A percentile compares a stretch with the other conserved stretches of the same genome.
These are phyloP conservation scores for Cheilosia impressa DNA, from an alignment of 2,888 invertebrate species.

Conservation along the genomic window DNA sequence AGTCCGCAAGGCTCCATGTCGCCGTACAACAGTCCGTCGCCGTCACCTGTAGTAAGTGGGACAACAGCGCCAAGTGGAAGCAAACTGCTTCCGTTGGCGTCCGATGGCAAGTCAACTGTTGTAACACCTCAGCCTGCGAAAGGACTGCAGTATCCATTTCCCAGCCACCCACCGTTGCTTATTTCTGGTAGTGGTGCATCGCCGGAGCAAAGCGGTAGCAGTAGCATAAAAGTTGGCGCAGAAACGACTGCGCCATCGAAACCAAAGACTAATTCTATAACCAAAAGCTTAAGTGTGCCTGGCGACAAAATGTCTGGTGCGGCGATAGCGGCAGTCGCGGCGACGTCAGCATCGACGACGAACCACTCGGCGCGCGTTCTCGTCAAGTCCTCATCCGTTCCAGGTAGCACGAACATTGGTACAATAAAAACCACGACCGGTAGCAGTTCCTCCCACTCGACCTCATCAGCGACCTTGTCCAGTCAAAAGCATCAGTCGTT, in stretches of 20 bases:
- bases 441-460: slow-evolving; percentile 79
- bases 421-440: slow-evolving; percentile 80
- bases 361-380: slow-evolving; percentile 76
- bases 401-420: slow-evolving; percentile 83
- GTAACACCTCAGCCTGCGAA: slow-evolving; percentile 79
- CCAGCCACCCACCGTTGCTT: slow-evolving; percentile 89
- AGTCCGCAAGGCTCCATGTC: slow-evolving; percentile 83
- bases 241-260: slow-evolving; percentile 73
- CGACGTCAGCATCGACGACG: slow-evolving; percentile 45
- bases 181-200: slow-evolving; percentile 79
- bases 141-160: slow-evolving; percentile 90
- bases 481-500: slow-evolving; percentile 60
- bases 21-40: slow-evolving; percentile 83
- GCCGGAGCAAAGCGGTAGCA: slow-evolving; percentile 74
- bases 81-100: slow-evolving; percentile 36
- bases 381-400: slow-evolving; percentile 82
- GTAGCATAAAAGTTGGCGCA: slow-evolving; percentile 36
- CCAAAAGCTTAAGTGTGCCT: slow-evolving; percentile 82
- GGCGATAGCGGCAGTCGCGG: slow-evolving; percentile 53
- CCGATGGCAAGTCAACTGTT: slow-evolving; percentile 50
- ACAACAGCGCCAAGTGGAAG: slow-evolving; percentile 33
- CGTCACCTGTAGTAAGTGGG: slow-evolving; percentile 81
- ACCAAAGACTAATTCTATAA: slow-evolving; percentile 80
- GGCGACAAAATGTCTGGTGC: slow-evolving; percentile 74
- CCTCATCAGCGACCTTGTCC: slow-evolving; percentile 53